phyloP scores from a whole-genome alignment of 1,140 invertebrate species.

The Atta colombica region DNA sequence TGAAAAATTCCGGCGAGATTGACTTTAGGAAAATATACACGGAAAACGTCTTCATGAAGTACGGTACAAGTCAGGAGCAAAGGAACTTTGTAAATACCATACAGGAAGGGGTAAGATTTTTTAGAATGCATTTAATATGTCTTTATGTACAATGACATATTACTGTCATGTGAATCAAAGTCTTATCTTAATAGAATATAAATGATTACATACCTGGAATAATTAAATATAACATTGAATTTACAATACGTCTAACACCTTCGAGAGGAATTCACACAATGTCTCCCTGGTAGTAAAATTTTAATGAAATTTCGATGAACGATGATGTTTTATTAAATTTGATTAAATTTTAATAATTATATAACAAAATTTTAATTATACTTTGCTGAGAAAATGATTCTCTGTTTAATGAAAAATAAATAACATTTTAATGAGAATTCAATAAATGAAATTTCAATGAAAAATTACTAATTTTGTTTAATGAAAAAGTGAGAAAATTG shows the following conservation, averaged over 20 bases:
- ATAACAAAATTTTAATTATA: no score
- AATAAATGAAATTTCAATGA: no score
- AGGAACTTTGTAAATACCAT: constrained; percentile 85
- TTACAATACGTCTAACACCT: background rate
- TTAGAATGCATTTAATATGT: background rate
- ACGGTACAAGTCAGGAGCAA: constrained; percentile 58
- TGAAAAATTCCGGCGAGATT: constrained; percentile 80
- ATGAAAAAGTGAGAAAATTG: no score
- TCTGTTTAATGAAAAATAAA: no score
- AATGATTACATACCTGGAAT: background rate
- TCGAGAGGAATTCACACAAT: no score
- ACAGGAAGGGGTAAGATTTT: constrained; percentile 86
- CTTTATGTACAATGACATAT: background rate
- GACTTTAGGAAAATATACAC: constrained; percentile 70
- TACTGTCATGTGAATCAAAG: background rate
- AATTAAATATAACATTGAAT: background rate
- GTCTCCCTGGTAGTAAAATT: no score
- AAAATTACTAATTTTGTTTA: no score
- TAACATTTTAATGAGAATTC: no score
- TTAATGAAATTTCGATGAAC: no score
- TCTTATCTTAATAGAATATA: background rate
- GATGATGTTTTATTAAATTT: no score
- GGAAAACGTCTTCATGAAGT: constrained; percentile 81
- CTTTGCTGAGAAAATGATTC: no score
- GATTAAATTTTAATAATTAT: no score